Conservation (phyloP, 2,797 vertebrate genomes). For the Lindbergichthys nudifrons region DNA sequence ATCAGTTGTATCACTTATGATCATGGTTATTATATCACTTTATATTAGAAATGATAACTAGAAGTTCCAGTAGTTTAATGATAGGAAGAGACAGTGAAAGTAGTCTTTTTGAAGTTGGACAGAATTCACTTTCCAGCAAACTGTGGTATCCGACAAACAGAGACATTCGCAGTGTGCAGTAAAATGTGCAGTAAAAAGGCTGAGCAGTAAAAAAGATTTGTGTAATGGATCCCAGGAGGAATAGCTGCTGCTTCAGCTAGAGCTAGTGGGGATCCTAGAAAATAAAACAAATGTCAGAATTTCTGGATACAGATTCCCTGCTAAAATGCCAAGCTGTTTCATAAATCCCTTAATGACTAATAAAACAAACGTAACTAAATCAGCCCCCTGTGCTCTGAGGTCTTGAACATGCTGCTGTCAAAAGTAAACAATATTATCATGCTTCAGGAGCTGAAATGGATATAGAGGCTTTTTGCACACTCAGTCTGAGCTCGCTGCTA, state of each 20-base stretch:
- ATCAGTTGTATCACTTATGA: too few relatives aligned
- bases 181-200: not conserved
- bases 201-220: not conserved
- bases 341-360: not conserved
- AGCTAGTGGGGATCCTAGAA: too few relatives aligned
- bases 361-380: not conserved
- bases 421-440: slow-evolving; percentile 21
- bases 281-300: not conserved
- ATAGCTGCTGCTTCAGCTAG: too few relatives aligned
- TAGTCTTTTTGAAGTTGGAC: not conserved
- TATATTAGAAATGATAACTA: too few relatives aligned
- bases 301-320: not conserved
- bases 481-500: slow-evolving; percentile 10
- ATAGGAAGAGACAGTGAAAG: not conserved
- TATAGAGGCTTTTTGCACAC: slow-evolving; percentile 3
- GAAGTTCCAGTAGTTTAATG: not conserved
- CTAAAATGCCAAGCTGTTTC: not conserved
- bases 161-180: not conserved
- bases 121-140: not conserved
- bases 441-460: slow-evolving; percentile 24
- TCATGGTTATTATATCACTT: too few relatives aligned
- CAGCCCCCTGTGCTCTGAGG: not conserved
- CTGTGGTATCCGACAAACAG: not conserved
- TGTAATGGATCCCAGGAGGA: too few relatives aligned
- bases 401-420: slow-evolving; percentile 15